These are phyloP conservation scores for Nyctereutes procyonoides DNA, from an alignment of 2,113 vertebrate species.

Conservation along the genomic window DNA sequence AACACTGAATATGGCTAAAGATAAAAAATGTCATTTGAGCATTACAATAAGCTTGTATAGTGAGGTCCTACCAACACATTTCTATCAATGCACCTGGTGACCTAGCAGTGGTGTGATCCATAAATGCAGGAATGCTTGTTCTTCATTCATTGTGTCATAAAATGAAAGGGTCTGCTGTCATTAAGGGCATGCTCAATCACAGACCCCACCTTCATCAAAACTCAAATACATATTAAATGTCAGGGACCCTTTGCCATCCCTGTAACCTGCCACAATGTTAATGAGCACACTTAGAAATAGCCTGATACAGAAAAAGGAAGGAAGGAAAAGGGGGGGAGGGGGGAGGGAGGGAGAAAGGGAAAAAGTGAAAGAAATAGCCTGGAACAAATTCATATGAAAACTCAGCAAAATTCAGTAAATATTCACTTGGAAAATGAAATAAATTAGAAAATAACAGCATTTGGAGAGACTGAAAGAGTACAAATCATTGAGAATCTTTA, in stretches of 20 bases:
- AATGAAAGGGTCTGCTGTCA: neutral
- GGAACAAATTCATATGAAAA: neutral
- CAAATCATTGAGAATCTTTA: neutral
- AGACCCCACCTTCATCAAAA: neutral
- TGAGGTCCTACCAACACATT: neutral
- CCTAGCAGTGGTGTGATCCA: neutral
- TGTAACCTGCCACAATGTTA: neutral
- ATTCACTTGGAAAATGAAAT: conserved; percentile 26
- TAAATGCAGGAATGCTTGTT: neutral
- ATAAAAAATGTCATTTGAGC: neutral
- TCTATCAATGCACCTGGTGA: neutral
- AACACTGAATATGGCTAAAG: neutral
- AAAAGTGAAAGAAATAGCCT: neutral
- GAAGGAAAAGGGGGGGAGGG: too few relatives aligned
- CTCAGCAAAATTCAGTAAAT: conserved; percentile 29
- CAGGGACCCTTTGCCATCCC: neutral
- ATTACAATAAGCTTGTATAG: neutral
- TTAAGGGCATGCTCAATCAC: neutral
- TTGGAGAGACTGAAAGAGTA: neutral
- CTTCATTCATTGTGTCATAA: neutral
- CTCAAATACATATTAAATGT: neutral
- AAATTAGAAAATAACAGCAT: neutral
- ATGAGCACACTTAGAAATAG: conserved; percentile 5
- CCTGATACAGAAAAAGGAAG: neutral
- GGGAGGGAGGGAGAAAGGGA: too few relatives aligned